Percentiles rank a stretch among this genome's conserved stretches.
phyloP scores from a whole-genome alignment of 1,140 invertebrate genomes.

The Drosophila sturtevanti region DNA sequence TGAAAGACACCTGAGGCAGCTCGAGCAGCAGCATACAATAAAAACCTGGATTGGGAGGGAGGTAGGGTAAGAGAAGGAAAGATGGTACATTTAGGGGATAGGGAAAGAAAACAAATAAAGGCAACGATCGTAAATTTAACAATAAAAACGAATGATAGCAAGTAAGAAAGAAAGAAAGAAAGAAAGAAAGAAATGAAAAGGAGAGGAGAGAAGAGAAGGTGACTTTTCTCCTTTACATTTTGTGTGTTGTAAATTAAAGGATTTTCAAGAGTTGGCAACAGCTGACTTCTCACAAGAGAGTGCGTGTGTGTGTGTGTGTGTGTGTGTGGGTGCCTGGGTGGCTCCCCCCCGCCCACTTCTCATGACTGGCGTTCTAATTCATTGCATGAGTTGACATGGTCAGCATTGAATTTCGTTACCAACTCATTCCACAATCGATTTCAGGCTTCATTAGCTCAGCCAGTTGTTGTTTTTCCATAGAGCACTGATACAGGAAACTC shows the following conservation, averaged over 20 bases:
- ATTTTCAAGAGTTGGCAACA: slow-evolving; percentile 69
- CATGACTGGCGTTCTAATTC: slow-evolving; percentile 35
- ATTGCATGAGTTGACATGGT: slow-evolving; percentile 37
- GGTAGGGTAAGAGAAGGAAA: background rate
- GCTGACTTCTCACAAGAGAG: slow-evolving; percentile 36
- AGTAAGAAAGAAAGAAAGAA: background rate
- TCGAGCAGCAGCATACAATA: slow-evolving; percentile 42
- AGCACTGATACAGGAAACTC: slow-evolving; percentile 69
- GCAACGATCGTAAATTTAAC: slow-evolving; percentile 67
- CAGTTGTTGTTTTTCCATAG: slow-evolving; percentile 26
- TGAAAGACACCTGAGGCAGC: slow-evolving; percentile 19
- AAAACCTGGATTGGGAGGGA: slow-evolving; percentile 30
- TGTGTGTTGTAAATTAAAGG: slow-evolving; percentile 65
- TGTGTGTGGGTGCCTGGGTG: slow-evolving; percentile 43
- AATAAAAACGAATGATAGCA: slow-evolving; percentile 33
- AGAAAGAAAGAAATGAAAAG: slow-evolving; percentile 6
- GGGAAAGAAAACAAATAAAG: slow-evolving; percentile 48
- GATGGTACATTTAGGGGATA: too few species aligned
- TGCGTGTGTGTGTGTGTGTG: slow-evolving; percentile 19
- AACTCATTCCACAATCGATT: slow-evolving; percentile 63
- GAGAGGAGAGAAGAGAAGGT: slow-evolving; percentile 28
- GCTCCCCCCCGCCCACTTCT: background rate
- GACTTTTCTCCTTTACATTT: too few species aligned
- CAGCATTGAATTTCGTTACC: slow-evolving; percentile 13
- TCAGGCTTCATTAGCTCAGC: slow-evolving; percentile 70